Percentiles rank a stretch among this genome's conserved stretches.
These are phyloP conservation scores for Phasia obesa DNA, from an alignment of 2,888 invertebrate genomes.

Conservation along the genomic window DNA sequence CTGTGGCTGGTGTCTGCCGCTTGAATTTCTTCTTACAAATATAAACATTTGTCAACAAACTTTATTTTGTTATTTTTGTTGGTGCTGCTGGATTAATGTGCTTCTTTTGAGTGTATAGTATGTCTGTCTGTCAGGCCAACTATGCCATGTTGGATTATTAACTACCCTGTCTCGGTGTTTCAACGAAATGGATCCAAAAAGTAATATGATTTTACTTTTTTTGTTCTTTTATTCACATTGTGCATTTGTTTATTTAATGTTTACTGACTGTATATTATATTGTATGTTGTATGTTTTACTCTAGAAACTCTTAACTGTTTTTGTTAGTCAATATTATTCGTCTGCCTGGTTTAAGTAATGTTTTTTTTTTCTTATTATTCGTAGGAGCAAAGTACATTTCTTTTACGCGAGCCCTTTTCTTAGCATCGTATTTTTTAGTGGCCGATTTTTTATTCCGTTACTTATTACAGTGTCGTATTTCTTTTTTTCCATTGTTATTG, in stretches of 20 bases:
- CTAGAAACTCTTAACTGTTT: slow-evolving; percentile 40
- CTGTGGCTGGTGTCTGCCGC: slow-evolving; percentile 14
- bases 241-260: slow-evolving; percentile 58
- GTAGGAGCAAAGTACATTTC: slow-evolving; percentile 46
- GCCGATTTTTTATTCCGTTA: slow-evolving; percentile 26
- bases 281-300: neutral
- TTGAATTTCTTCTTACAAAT: slow-evolving; percentile 11
- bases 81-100: slow-evolving; percentile 50
- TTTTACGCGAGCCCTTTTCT: slow-evolving; percentile 44
- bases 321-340: slow-evolving; percentile 62
- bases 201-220: slow-evolving; percentile 75
- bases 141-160: slow-evolving; percentile 55
- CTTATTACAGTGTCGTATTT: slow-evolving; percentile 58
- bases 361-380: slow-evolving; percentile 42
- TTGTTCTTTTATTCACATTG: slow-evolving; percentile 36
- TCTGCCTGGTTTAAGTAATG: slow-evolving; percentile 49
- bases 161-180: slow-evolving; percentile 53
- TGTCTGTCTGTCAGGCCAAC: slow-evolving; percentile 32
- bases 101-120: slow-evolving; percentile 21
- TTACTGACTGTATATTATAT: slow-evolving; percentile 8
- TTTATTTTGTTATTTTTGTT: neutral
- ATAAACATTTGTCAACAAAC: slow-evolving; percentile 50
- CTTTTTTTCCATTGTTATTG: slow-evolving; percentile 55
- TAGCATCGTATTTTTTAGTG: slow-evolving; percentile 44
- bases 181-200: slow-evolving; percentile 81